Conservation (phyloP, 2,888 invertebrate species). For the Colostygia pectinataria region DNA sequence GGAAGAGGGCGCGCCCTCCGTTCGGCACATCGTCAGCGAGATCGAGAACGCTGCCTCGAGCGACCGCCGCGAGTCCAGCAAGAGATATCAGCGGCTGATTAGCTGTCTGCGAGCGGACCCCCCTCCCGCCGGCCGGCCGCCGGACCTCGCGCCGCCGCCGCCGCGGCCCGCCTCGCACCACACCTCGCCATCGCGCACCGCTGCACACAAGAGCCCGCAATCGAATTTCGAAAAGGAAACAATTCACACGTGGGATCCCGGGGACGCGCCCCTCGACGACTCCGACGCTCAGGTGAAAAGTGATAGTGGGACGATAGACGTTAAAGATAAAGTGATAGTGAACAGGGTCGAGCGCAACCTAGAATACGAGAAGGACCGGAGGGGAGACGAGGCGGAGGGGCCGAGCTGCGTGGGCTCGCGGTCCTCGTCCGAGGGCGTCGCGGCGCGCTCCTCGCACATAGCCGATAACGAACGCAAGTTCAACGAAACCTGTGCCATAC, state of each 20-base stretch:
- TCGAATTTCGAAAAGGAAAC: conserved; percentile 68
- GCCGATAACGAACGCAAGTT: conserved; percentile 72
- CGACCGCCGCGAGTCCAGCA: conserved; percentile 56
- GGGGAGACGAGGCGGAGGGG: conserved; percentile 45
- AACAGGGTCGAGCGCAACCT: conserved; percentile 87
- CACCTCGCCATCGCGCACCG: conserved; percentile 55
- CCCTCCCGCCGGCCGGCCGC: conserved; percentile 10
- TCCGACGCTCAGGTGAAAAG: conserved; percentile 77
- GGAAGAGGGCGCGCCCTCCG: conserved; percentile 84
- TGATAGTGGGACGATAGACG: conserved; percentile 77
- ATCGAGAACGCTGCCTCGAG: conserved; percentile 83
- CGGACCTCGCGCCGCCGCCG: conserved; percentile 24
- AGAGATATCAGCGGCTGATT: conserved; percentile 41
- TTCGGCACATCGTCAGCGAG: conserved; percentile 88
- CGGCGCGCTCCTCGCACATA: conserved; percentile 42
- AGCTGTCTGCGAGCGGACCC: conserved; percentile 29
- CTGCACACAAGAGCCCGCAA: conserved; percentile 54
- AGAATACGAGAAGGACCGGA: conserved; percentile 77
- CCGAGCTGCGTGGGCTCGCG: conserved; percentile 88
- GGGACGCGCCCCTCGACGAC: conserved; percentile 70
- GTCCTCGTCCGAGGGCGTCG: conserved; percentile 90
- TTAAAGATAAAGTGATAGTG: conserved; percentile 60
- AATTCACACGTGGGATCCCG: conserved; percentile 87
- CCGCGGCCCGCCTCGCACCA: conserved; percentile 42
- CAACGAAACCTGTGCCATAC: conserved; percentile 84